Percentiles rank a stretch among this genome's conserved stretches.
Conservation (phyloP, 1,140 invertebrate genomes). For the Solenopsis fugax region DNA sequence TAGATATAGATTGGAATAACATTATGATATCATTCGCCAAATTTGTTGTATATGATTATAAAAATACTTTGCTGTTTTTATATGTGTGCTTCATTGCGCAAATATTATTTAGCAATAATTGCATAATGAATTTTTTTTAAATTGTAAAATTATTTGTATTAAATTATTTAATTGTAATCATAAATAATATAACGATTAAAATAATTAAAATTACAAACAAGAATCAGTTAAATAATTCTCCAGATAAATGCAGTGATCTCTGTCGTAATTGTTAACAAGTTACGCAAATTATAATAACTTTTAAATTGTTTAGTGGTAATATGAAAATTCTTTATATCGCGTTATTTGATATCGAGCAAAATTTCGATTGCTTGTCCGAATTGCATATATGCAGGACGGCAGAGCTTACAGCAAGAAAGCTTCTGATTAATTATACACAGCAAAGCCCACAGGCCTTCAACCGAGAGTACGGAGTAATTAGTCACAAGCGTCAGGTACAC, state of each 20-base stretch:
- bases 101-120: slow-evolving; percentile 3
- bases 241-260: background rate
- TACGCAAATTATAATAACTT: background rate
- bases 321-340: too few species aligned
- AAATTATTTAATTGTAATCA: background rate
- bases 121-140: background rate
- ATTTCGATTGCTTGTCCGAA: slow-evolving; percentile 5
- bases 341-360: background rate
- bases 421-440: slow-evolving; percentile 64
- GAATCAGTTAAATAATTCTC: too few species aligned
- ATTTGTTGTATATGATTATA: too few species aligned
- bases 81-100: background rate
- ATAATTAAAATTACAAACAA: background rate
- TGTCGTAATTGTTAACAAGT: background rate
- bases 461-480: slow-evolving; percentile 49
- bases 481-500: slow-evolving; percentile 49
- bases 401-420: slow-evolving; percentile 52
- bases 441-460: slow-evolving; percentile 23
- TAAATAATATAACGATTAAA: background rate
- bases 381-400: slow-evolving; percentile 6
- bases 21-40: too few species aligned
- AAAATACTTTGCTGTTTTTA: background rate
- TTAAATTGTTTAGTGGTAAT: background rate
- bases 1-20: too few species aligned
- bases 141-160: slow-evolving; percentile 2